phyloP scores from a whole-genome alignment of 2,888 invertebrate species.

The Drosophila falleni region DNA sequence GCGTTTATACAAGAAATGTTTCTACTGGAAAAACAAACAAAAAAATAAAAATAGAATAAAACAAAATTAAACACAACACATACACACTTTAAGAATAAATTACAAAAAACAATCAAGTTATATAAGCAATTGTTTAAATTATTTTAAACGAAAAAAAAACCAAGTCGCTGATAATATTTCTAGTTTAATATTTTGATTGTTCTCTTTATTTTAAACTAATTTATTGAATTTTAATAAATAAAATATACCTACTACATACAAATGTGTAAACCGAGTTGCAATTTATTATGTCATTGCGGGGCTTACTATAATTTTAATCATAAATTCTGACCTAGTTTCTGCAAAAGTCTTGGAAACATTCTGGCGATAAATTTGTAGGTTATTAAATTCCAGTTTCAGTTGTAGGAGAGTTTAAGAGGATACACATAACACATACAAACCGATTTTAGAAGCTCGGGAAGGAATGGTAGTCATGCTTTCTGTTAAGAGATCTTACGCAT shows the following conservation, averaged over 20 bases:
- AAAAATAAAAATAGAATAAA: slow-evolving; percentile 7
- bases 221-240: slow-evolving; percentile 75
- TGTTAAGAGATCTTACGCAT: background rate
- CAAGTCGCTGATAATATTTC: slow-evolving; percentile 60
- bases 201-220: slow-evolving; percentile 76
- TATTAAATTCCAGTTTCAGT: background rate
- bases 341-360: background rate
- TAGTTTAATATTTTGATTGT: slow-evolving; percentile 79
- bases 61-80: slow-evolving; percentile 6
- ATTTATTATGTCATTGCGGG: background rate
- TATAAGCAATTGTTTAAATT: slow-evolving; percentile 77
- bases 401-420: too few relatives aligned
- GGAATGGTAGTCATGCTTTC: background rate
- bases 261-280: slow-evolving; percentile 5
- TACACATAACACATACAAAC: too few relatives aligned
- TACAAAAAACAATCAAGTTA: slow-evolving; percentile 52
- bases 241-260: slow-evolving; percentile 41
- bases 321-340: background rate
- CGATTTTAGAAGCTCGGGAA: background rate
- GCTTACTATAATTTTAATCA: background rate
- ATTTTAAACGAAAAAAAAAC: slow-evolving; percentile 64
- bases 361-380: background rate
- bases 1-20: slow-evolving; percentile 70
- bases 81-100: slow-evolving; percentile 33
- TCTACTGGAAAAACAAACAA: slow-evolving; percentile 52